phyloP scores from a whole-genome alignment of 1,140 invertebrate genomes.

The Bombus breviceps region DNA sequence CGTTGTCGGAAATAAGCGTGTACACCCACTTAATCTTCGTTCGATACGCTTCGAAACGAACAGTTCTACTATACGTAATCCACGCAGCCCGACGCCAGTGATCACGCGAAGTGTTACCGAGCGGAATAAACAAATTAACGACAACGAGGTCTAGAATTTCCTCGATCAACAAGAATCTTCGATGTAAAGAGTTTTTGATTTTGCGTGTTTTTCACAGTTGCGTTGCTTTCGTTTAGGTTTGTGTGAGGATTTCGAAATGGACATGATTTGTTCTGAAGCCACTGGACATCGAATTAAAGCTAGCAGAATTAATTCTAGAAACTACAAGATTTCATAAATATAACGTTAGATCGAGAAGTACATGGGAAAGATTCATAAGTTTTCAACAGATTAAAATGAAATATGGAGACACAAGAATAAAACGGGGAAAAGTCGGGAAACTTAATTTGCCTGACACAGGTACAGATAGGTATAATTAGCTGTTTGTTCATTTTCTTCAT shows the following conservation, averaged over 20 bases:
- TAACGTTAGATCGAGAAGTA: too few species aligned
- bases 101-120: not conserved
- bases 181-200: too few species aligned
- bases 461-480: too few species aligned
- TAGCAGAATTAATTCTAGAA: too few species aligned
- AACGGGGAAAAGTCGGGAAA: too few species aligned
- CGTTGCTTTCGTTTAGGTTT: not conserved
- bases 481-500: too few species aligned
- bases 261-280: not conserved
- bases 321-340: too few species aligned
- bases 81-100: not conserved
- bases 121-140: constrained; percentile 26
- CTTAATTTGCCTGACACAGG: too few species aligned
- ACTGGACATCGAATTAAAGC: not conserved
- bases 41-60: constrained; percentile 21
- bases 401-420: too few species aligned
- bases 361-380: too few species aligned
- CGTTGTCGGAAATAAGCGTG: constrained; percentile 3
- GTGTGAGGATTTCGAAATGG: not conserved
- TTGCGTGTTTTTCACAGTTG: not conserved
- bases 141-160: not conserved
- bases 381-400: too few species aligned
- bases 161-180: not conserved
- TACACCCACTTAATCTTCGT: constrained; percentile 8
- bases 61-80: not conserved